These are phyloP conservation scores for Ectobius pallidus DNA, from an alignment of 2,888 invertebrate species.

Conservation along the genomic window DNA sequence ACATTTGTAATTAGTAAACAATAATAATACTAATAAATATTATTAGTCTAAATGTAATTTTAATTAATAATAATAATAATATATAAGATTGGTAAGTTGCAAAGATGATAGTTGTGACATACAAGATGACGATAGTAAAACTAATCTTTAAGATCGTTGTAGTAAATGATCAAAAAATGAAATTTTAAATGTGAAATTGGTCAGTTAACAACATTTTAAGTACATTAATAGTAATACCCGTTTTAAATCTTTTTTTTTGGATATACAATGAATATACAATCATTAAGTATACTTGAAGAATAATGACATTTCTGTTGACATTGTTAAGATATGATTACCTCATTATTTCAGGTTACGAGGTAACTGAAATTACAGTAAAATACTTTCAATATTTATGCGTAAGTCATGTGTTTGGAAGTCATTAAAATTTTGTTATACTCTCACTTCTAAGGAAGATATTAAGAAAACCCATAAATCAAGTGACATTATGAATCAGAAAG, in stretches of 20 bases:
- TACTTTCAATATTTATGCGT: background rate
- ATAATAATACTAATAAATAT: background rate
- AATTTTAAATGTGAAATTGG: background rate
- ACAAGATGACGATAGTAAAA: background rate
- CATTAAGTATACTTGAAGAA: conserved; percentile 4
- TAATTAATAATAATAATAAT: background rate
- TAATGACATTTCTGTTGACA: conserved; percentile 41
- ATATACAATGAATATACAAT: conserved; percentile 23
- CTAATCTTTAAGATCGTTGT: background rate
- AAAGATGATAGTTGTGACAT: too few relatives aligned
- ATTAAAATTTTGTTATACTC: too few relatives aligned
- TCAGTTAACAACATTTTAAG: background rate
- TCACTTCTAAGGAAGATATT: background rate
- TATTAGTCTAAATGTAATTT: too few relatives aligned
- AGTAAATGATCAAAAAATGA: background rate
- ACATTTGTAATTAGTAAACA: background rate
- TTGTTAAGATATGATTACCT: background rate
- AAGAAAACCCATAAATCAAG: background rate
- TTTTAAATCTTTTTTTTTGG: conserved; percentile 24
- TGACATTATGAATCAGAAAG: too few relatives aligned
- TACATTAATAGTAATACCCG: conserved; percentile 28
- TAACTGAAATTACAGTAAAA: background rate
- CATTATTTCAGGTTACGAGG: background rate
- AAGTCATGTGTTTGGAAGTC: background rate
- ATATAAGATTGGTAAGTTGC: too few relatives aligned